Base-by-base conservation (phyloP, 2,797 vertebrate species). In the Galago senegalensis region DNA sequence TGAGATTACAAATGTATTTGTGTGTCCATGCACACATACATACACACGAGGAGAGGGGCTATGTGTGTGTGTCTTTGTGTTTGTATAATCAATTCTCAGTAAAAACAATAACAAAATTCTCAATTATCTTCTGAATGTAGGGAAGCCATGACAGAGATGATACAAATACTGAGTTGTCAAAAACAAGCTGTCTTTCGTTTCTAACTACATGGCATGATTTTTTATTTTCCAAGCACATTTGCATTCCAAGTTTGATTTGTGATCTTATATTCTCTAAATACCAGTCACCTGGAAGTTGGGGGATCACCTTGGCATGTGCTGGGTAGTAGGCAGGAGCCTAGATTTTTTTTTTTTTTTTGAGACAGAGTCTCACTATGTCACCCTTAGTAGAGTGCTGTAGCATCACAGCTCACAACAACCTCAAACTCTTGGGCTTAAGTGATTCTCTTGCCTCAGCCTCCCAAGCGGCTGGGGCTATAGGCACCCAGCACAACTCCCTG, bases 161-260 rank as follows among this genome's bases (percentile, higher is more conserved):
- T 92, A 63, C 11, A 37, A 79, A 87, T 76, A 20, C 65, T 46
- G 29, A 46, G 40, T 95, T 91, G 79, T 94, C 93, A 80, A 43
- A 96, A 91, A 85, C 61, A 96, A 81, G 49, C 87, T 92, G 89
- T n/a, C 60, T 95, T 93, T 96, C 18, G 37, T 90, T 96, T 95
- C 84, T 75, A 96, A 80, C 18, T 80, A 13, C 61, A 85, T 65
- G 21, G n/a, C 90, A 70, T 96, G 70, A 31, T 91, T 87, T 97
- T 89, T 85, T 69, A 82, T 70, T 89, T 91, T 73, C 43, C 40
- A 67, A 87, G 40, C 2, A 75, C 60, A 89, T 60, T 94, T 70
- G n/a, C 20, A 86, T 88, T 96, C 79, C 53, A 88, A 67, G 53
- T 93, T 92, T 97, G 88, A 88, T 95, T 80, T 97, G 20, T 93